phyloP scores from a whole-genome alignment of 2,797 vertebrate genomes.

The Pelochelys cantorii region DNA sequence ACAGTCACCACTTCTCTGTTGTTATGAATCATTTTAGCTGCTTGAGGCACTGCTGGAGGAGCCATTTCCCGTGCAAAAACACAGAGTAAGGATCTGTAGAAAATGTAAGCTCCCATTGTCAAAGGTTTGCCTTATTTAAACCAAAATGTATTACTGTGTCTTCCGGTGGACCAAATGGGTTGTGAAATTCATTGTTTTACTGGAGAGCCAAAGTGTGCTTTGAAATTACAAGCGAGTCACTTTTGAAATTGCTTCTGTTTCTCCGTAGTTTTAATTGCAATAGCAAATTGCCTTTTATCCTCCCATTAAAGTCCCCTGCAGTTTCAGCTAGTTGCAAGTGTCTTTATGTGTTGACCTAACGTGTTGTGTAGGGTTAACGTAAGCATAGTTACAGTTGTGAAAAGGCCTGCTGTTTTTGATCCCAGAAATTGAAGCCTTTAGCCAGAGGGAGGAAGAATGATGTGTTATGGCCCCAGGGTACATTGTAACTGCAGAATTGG shows the following conservation, averaged over 20 bases:
- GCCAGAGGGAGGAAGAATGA: not conserved
- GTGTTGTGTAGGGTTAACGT: not conserved
- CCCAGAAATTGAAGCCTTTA: not conserved
- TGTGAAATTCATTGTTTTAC: not conserved
- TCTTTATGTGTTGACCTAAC: not conserved
- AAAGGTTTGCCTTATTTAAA: not conserved
- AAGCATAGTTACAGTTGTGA: not conserved
- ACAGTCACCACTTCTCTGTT: not conserved
- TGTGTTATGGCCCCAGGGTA: not conserved
- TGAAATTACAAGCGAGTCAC: not conserved
- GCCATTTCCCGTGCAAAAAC: conserved; percentile 18
- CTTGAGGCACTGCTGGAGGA: not conserved
- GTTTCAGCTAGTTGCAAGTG: not conserved
- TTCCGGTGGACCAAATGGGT: not conserved
- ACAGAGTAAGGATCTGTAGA: not conserved
- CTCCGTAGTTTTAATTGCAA: not conserved
- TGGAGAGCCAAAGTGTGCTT: not conserved
- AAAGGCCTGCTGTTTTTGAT: not conserved
- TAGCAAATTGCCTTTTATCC: not conserved
- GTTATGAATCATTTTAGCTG: conserved; percentile 9
- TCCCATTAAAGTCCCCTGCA: not conserved
- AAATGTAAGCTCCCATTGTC: not conserved
- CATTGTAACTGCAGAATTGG: not conserved
- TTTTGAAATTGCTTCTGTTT: not conserved
- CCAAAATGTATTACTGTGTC: rapidly evolving